phyloP scores from a whole-genome alignment of 2,888 invertebrate genomes.

The Noctua comes region DNA sequence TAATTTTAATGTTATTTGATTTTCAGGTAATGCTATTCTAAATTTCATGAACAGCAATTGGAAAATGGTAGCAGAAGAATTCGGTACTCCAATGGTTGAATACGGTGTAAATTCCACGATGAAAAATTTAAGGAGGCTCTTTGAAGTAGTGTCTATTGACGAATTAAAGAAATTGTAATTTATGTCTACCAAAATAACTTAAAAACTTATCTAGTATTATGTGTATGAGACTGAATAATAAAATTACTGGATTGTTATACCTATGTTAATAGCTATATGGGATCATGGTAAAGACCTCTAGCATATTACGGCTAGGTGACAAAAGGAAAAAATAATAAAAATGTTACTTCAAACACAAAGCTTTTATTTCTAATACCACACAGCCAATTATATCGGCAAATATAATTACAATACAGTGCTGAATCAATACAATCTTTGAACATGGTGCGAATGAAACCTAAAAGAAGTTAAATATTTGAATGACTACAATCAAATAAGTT shows the following conservation, averaged over 20 bases:
- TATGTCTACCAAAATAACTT: neutral
- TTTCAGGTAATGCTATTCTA: constrained; percentile 76
- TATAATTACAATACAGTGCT: constrained; percentile 25
- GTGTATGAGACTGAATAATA: neutral
- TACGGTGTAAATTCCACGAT: constrained; percentile 73
- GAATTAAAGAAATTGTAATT: constrained; percentile 57
- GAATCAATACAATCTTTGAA: neutral
- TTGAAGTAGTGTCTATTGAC: constrained; percentile 72
- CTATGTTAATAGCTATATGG: neutral
- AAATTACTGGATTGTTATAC: neutral
- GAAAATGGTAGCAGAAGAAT: constrained; percentile 79
- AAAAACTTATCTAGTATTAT: neutral
- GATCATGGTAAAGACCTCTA: neutral
- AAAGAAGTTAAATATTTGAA: constrained; percentile 79
- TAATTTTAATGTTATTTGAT: constrained; percentile 8
- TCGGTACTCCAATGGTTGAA: constrained; percentile 80
- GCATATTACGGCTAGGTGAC: neutral
- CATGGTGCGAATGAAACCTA: neutral
- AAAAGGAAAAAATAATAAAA: constrained; percentile 1
- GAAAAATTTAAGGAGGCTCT: constrained; percentile 72
- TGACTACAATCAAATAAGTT: constrained; percentile 81
- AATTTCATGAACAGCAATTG: constrained; percentile 82
- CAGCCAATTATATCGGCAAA: neutral
- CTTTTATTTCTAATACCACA: constrained; percentile 33
- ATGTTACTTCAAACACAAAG: constrained; percentile 10